Evolutionary conservation across 2,113 vertebrate genomes (phyloP).

Genomic region (Baryphthengus martii): DNA sequence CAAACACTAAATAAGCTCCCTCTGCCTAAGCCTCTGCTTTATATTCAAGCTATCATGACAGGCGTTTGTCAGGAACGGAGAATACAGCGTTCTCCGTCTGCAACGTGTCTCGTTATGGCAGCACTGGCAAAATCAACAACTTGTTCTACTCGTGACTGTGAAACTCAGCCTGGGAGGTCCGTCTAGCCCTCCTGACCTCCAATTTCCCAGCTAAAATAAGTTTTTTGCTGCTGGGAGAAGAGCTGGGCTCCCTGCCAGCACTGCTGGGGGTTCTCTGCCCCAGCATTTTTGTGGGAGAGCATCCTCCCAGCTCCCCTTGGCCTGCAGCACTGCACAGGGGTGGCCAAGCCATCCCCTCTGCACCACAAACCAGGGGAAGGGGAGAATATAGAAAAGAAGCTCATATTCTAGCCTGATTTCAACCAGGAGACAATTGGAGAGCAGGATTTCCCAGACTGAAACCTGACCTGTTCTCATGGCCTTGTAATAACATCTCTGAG

Average conservation of each 20-base stretch:
- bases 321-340: fast-evolving
- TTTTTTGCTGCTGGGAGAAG: not conserved
- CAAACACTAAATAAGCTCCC: not conserved
- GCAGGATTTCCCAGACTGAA: not conserved
- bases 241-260: fast-evolving
- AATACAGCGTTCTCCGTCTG: not conserved
- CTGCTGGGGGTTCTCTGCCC: not conserved
- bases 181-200: not conserved
- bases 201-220: not conserved
- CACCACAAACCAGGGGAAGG: not conserved
- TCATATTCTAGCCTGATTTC: not conserved
- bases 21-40: not conserved
- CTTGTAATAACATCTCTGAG: not conserved
- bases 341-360: not conserved
- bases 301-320: not conserved
- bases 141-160: not conserved
- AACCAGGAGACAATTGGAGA: not conserved
- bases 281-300: not conserved
- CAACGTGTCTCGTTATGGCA: constrained; percentile 19
- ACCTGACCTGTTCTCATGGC: not conserved
- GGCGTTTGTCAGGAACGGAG: not conserved
- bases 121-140: not conserved
- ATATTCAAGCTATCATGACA: not conserved
- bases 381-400: not conserved
- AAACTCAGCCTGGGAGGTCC: constrained; percentile 12